Evolutionary conservation across 2,113 vertebrate genomes (phyloP).

Genomic region (Cynocephalus volans): DNA sequence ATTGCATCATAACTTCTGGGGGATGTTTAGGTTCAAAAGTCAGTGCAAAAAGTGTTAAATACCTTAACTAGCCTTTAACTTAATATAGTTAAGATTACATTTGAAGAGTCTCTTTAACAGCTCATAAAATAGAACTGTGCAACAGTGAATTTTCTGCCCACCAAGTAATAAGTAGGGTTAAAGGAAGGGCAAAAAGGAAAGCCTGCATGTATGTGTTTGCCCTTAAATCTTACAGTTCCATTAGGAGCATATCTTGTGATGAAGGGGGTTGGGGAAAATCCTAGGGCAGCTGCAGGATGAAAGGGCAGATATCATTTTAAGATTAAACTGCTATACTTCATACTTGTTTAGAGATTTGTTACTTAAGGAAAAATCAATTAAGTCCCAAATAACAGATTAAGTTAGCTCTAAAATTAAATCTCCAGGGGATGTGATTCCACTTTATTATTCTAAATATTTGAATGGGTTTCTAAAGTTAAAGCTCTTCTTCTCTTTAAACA

Average conservation of each 20-base stretch:
- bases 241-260: fast-evolving
- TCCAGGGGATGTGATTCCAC: not conserved
- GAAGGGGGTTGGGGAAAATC: fast-evolving
- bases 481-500: not conserved
- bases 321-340: not conserved
- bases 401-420: not conserved
- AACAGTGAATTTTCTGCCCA: not conserved
- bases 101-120: not conserved
- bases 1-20: not conserved
- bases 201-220: fast-evolving
- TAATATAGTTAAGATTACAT: not conserved
- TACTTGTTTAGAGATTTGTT: not conserved
- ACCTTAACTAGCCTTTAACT: not conserved
- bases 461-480: not conserved
- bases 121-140: not conserved
- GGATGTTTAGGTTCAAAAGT: not conserved
- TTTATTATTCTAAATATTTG: not conserved
- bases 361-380: not conserved
- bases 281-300: fast-evolving
- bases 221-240: fast-evolving
- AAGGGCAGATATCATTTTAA: not conserved
- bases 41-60: not conserved
- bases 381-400: too few relatives aligned
- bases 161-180: fast-evolving
- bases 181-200: not conserved